Evolutionary conservation across 2,113 vertebrate species (phyloP), one percentile per base, ranked within the genome.

Genomic region (Mastomys natalensis): DNA sequence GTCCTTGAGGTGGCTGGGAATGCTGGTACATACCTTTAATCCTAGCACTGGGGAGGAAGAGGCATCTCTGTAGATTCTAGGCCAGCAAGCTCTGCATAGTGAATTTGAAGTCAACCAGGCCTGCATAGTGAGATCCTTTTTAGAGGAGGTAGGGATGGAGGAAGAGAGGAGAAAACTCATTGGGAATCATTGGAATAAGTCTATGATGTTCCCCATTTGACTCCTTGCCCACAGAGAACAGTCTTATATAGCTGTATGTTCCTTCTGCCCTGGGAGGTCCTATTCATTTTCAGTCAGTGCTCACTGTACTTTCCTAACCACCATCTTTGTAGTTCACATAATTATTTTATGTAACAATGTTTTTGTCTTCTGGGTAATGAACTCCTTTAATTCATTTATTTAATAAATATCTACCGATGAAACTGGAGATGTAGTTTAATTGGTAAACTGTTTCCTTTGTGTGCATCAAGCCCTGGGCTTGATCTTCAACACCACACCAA

Each of bases 311-410:
- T 93, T 81, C n/a, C 53, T 94, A 81, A 45, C 9, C 26, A 80
- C 6, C n/a, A 22, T 70, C 37, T 94, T 97, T 82, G 64, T 95
- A 90, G 74, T 87, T 37, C 37, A 95, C 29, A 66, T 40, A 95
- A 72, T 90, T 93, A 94, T 77, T 82, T 87, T 90, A 34, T 93
- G 19, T 94, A 94, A 70, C 80, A 92, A 77, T 93, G 84, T 84
- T 93, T 94, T 70, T 92, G 77, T 48, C 22, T 92, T 64, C 16
- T 94, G 89, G 60, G 40, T 64, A 89, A 26, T 94, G 62, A 96
- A 82, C 37, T 86, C n/a, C 43, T 86, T 40, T 97, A 22, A 82
- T 89, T 96, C 21, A 74, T 82, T 90, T 3, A 77, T 95, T 95
- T 95, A 70, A 48, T 90, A 95, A 89, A 62, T 92, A 93, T 84